These are phyloP conservation scores for Cepphus grylle DNA, from an alignment of 2,113 vertebrate genomes.

Conservation along the genomic window DNA sequence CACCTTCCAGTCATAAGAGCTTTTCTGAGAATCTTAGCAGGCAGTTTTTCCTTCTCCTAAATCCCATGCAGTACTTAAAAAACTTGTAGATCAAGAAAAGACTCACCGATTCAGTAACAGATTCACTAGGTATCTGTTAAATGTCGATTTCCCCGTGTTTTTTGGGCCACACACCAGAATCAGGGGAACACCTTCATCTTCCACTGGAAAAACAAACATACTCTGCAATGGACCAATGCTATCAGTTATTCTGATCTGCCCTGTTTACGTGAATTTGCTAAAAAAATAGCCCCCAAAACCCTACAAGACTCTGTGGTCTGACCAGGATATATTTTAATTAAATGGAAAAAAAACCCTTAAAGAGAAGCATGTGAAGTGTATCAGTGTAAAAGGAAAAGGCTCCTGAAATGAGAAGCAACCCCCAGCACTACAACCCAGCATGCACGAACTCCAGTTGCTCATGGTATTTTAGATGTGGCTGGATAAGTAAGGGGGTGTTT, in stretches of 20 bases:
- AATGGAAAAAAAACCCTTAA: fast-evolving
- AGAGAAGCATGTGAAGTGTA: fast-evolving
- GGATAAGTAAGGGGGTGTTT: fast-evolving
- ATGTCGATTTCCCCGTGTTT: slow-evolving; percentile 91
- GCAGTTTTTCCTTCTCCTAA: not conserved
- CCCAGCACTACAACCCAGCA: too few species aligned
- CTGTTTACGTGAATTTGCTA: fast-evolving
- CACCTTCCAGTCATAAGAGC: not conserved
- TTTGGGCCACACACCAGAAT: slow-evolving; percentile 87
- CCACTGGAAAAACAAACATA: slow-evolving; percentile 67
- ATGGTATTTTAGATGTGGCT: fast-evolving
- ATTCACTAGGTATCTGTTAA: slow-evolving; percentile 88
- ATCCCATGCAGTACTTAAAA: not conserved
- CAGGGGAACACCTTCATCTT: slow-evolving; percentile 83
- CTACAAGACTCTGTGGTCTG: too few species aligned
- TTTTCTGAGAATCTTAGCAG: not conserved
- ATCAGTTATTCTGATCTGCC: not conserved
- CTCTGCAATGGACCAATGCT: not conserved
- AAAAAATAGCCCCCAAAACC: not conserved
- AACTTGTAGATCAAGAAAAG: fast-evolving
- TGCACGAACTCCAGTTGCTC: fast-evolving
- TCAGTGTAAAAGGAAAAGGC: not conserved
- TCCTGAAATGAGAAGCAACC: not conserved
- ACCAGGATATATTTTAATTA: too few species aligned
- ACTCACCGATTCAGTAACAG: slow-evolving; percentile 89